Conservation (phyloP, 2,113 vertebrate species). For the Coregonus clupeaformis region DNA sequence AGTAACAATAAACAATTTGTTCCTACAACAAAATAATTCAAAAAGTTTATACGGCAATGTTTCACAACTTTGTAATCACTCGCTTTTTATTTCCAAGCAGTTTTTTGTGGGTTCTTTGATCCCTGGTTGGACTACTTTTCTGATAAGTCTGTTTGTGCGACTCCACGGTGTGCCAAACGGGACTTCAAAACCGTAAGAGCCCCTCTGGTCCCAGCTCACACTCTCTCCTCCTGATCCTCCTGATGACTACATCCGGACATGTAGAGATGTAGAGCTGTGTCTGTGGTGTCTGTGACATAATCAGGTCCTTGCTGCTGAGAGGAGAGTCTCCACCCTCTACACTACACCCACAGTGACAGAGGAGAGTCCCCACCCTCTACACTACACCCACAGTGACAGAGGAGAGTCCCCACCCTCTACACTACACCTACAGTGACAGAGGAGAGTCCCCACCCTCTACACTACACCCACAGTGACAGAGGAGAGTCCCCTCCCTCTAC, state of each 20-base stretch:
- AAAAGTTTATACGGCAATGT: not conserved
- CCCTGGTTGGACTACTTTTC: not conserved
- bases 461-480: not conserved
- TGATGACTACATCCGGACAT: not conserved
- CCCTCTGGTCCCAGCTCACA: not conserved
- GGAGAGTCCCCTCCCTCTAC: too few species aligned
- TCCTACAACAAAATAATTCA: not conserved
- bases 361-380: too few species aligned
- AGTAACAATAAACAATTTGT: too few species aligned
- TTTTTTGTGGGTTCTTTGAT: not conserved
- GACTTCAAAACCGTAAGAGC: not conserved
- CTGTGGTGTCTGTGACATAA: not conserved
- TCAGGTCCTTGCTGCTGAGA: not conserved
- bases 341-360: too few species aligned
- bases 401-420: too few species aligned
- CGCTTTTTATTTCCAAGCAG: not conserved
- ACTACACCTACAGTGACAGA: too few species aligned
- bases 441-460: not conserved
- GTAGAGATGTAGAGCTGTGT: not conserved
- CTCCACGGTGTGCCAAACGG: not conserved
- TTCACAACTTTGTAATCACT: not conserved
- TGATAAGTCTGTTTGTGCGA: not conserved
- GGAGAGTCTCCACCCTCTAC: too few species aligned
- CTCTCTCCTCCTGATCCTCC: not conserved
- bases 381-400: too few species aligned